phyloP scores from a whole-genome alignment of 1,140 invertebrate species.

The Mercenaria mercenaria region DNA sequence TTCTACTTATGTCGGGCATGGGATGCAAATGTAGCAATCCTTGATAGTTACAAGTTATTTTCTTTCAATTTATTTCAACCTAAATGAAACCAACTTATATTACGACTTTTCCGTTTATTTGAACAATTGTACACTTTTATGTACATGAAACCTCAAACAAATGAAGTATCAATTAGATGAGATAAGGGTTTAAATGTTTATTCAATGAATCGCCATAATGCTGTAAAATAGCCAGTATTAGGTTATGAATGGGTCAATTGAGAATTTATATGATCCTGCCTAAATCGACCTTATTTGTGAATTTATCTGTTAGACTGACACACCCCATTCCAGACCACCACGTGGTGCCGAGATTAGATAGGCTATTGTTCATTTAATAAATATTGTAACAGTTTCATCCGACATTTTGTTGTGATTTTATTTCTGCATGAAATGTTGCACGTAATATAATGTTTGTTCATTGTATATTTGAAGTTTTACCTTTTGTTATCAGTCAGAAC shows the following conservation, averaged over 20 bases:
- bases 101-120: not conserved
- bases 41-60: too few species aligned
- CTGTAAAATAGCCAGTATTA: not conserved
- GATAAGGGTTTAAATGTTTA: not conserved
- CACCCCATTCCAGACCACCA: not conserved
- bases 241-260: not conserved
- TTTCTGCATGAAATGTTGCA: too few species aligned
- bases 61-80: not conserved
- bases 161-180: not conserved
- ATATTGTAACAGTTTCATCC: not conserved
- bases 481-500: too few species aligned
- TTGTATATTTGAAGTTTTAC: too few species aligned
- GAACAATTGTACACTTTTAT: not conserved
- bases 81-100: not conserved
- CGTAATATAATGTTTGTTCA: too few species aligned
- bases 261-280: not conserved
- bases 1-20: too few species aligned
- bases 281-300: not conserved
- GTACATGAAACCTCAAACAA: not conserved
- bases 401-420: too few species aligned
- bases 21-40: too few species aligned
- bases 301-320: not conserved
- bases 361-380: not conserved
- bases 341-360: conserved; percentile 1
- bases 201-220: not conserved